A percentile compares a stretch with the other conserved stretches of the same genome.
Conservation (phyloP, 2,888 invertebrate genomes). For the Drosophila mulleri region DNA sequence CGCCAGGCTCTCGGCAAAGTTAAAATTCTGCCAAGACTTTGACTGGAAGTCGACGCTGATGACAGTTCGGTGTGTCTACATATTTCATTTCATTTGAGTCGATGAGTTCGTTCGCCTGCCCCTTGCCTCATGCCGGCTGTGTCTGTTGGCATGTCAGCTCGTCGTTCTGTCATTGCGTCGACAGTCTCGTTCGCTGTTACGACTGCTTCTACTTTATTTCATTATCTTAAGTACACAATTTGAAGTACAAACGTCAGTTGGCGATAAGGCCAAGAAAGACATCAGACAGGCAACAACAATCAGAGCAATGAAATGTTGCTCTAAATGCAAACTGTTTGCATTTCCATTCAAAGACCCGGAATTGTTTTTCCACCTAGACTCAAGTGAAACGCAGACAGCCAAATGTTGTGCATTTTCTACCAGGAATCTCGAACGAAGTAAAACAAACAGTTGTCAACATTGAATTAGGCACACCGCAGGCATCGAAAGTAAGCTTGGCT, state of each 20-base stretch:
- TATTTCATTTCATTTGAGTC: conserved; percentile 32
- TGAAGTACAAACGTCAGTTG: conserved; percentile 81
- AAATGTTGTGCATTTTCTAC: conserved; percentile 30
- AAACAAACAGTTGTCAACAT: conserved; percentile 45
- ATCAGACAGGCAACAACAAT: conserved; percentile 58
- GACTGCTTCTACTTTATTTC: conserved; percentile 49
- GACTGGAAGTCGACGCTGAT: conserved; percentile 24
- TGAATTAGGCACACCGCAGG: conserved; percentile 56
- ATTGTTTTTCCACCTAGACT: background rate
- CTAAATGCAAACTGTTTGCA: conserved; percentile 77
- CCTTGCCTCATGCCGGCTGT: conserved; percentile 28
- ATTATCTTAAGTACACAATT: conserved; percentile 82
- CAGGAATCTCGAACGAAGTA: conserved; percentile 35
- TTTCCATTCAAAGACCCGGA: conserved; percentile 41
- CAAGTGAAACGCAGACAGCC: conserved; percentile 19
- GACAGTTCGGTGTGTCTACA: conserved; percentile 52
- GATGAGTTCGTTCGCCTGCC: conserved; percentile 20
- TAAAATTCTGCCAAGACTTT: conserved; percentile 30
- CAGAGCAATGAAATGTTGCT: conserved; percentile 50
- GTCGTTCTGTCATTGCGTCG: conserved; percentile 36
- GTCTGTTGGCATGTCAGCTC: conserved; percentile 31
- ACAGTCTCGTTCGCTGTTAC: conserved; percentile 20
- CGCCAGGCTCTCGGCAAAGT: conserved; percentile 35
- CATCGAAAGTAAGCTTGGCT: conserved; percentile 4
- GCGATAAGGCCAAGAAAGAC: conserved; percentile 74